These are phyloP conservation scores for Archaeoteleia sp. DNA, from an alignment of 2,888 invertebrate species.

Conservation along the genomic window DNA sequence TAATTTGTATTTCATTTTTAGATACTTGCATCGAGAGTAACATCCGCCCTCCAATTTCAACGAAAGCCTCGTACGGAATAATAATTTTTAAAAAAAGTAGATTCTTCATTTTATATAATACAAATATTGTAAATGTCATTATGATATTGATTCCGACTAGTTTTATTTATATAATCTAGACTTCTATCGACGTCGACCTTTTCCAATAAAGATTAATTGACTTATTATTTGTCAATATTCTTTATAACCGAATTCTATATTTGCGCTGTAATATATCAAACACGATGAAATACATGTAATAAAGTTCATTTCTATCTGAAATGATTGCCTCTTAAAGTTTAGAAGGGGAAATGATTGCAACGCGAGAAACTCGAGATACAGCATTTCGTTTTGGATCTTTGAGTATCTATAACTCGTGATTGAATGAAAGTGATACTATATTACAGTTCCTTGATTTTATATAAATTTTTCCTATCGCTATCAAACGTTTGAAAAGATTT, in stretches of 20 bases:
- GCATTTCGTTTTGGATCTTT: slow-evolving; percentile 1
- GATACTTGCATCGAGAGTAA: slow-evolving; percentile 55
- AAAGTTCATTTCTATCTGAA: slow-evolving; percentile 5
- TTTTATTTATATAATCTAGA: background rate
- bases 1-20: slow-evolving; percentile 46
- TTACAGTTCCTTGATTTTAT: slow-evolving; percentile 5
- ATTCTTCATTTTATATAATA: slow-evolving; percentile 24
- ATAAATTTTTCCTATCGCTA: background rate
- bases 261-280: background rate
- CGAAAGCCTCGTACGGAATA: slow-evolving; percentile 27
- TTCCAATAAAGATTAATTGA: background rate
- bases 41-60: slow-evolving; percentile 58
- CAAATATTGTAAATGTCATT: too few relatives aligned
- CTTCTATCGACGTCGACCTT: too few relatives aligned
- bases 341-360: slow-evolving; percentile 7
- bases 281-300: background rate
- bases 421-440: background rate
- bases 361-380: slow-evolving; percentile 5
- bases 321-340: slow-evolving; percentile 9
- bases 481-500: too few relatives aligned
- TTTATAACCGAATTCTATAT: background rate
- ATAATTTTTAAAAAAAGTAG: slow-evolving; percentile 8
- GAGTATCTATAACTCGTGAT: slow-evolving; percentile 4
- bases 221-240: slow-evolving; percentile 1
- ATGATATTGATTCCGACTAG: too few relatives aligned